Evolutionary conservation across 1,140 invertebrate genomes (phyloP), one percentile per base, ranked within the genome.

Genomic region (Drosophila mayri): DNA sequence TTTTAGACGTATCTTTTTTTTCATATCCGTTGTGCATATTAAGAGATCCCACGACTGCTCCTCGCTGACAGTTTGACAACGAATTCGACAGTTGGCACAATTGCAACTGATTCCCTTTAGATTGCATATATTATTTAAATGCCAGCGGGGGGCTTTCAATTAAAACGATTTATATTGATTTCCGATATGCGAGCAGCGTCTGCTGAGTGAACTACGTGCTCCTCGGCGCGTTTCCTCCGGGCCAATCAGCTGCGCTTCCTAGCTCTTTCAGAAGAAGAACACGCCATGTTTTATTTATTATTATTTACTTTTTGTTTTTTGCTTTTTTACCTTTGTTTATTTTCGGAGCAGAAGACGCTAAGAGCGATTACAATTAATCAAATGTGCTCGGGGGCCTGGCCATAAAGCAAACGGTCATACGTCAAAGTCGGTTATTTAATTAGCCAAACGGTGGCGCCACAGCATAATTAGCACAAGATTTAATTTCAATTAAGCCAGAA

Each of bases 211-310:
- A 35, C 64, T 85, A 85, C 79, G 82, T 85, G 82, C 83, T 65
- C 58, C 54, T 78, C 37, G 72, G 44, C 82, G 76, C 84, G 85
- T 84, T 88, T 66, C 63, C 54, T 68, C 28, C 44, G 47, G 38
- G 43, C 54, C 32, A 44, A 62, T 70, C 57, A 49, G 68, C 32
- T 49, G 43, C 16, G 25, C 40, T 61, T 57, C n/a, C 22, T 37
- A 37, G 40, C 28, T 58, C 18, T 57, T 54, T 54, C 22, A 58
- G 35, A 61, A 14, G 20, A 46, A 44, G 57, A 81, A 72, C 80
- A 83, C 67, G 72, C 76, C 60, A 88, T 79, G 76, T 83, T 88
- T 79, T 79, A 76, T 87, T 84, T 87, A 88, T 88, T 71, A 38
- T 50, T 86, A 63, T 68, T 64, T 85, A 63, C 25, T n/a, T 47